Percentiles rank a stretch among this genome's conserved stretches.
Conservation (phyloP, 2,888 invertebrate genomes). For the Nemotelus pantherinus region DNA sequence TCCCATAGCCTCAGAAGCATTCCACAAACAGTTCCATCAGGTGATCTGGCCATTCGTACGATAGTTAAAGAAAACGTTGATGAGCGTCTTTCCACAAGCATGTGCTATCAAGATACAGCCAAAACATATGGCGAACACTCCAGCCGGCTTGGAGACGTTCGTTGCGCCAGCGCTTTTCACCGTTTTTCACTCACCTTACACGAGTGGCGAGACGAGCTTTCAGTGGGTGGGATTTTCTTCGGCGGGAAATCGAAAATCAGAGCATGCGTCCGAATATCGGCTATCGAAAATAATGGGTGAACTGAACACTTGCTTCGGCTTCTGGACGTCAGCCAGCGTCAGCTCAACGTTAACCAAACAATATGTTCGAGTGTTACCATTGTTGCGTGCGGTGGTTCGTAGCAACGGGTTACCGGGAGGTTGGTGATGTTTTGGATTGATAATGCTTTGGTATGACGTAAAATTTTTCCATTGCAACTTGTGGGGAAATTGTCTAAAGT, state of each 20-base stretch:
- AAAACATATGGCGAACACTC: slow-evolving; percentile 2
- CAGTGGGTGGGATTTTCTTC: slow-evolving; percentile 33
- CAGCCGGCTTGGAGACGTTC: slow-evolving; percentile 8
- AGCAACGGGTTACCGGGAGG: no score
- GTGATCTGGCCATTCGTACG: not conserved
- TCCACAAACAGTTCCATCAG: not conserved
- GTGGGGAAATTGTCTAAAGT: no score
- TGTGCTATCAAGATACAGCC: not conserved
- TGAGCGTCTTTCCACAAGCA: not conserved
- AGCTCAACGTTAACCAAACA: no score
- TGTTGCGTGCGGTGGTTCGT: no score
- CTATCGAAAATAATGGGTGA: no score
- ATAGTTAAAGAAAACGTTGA: not conserved
- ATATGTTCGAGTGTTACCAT: no score
- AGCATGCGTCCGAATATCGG: slow-evolving; percentile 23
- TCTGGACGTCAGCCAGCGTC: no score
- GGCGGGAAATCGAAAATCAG: slow-evolving; percentile 5
- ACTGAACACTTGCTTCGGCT: no score
- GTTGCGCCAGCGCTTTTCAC: slow-evolving; percentile 26
- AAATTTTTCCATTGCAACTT: no score
- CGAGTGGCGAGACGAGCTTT: not conserved
- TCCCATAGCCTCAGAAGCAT: no score
- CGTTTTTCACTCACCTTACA: not conserved
- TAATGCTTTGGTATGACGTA: no score
- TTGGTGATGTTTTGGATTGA: no score